A percentile compares a stretch with the other conserved stretches of the same genome.
These are phyloP conservation scores for Ciconia boyciana DNA, from an alignment of 2,113 vertebrate species.

Conservation along the genomic window DNA sequence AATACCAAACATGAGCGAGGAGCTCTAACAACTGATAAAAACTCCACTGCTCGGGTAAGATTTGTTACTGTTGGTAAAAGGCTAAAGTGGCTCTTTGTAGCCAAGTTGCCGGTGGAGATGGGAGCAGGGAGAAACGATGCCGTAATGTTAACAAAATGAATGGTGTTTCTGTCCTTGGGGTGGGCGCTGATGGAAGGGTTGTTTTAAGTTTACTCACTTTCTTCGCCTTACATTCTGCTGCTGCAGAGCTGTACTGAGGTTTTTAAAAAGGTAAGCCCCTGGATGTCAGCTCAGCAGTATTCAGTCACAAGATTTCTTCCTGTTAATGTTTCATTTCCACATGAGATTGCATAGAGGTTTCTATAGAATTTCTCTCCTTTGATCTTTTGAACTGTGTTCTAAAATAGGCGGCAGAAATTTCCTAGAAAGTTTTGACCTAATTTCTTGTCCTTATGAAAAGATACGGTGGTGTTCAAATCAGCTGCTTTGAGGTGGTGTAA, in stretches of 20 bases:
- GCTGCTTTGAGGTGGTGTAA: background rate
- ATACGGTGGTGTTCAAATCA: background rate
- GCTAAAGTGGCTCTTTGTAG: background rate
- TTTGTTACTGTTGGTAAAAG: background rate
- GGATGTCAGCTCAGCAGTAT: background rate
- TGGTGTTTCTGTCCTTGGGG: background rate
- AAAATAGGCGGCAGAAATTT: constrained; percentile 1
- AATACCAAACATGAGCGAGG: background rate
- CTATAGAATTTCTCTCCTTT: constrained; percentile 13
- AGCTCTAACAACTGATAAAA: background rate
- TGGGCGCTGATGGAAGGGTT: background rate
- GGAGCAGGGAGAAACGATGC: background rate
- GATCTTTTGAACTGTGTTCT: background rate
- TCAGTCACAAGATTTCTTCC: background rate
- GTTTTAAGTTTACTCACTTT: background rate
- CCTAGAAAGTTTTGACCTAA: constrained; percentile 60
- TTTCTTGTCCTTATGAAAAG: background rate
- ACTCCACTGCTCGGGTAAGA: background rate
- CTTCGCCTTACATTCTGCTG: background rate
- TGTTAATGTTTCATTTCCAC: background rate
- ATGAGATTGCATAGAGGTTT: background rate
- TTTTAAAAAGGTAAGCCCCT: background rate
- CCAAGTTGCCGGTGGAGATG: background rate
- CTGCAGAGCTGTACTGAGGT: background rate
- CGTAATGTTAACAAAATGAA: background rate